Evolutionary conservation across 2,888 invertebrate species (phyloP).

Genomic region (Zelleria hepariella): DNA sequence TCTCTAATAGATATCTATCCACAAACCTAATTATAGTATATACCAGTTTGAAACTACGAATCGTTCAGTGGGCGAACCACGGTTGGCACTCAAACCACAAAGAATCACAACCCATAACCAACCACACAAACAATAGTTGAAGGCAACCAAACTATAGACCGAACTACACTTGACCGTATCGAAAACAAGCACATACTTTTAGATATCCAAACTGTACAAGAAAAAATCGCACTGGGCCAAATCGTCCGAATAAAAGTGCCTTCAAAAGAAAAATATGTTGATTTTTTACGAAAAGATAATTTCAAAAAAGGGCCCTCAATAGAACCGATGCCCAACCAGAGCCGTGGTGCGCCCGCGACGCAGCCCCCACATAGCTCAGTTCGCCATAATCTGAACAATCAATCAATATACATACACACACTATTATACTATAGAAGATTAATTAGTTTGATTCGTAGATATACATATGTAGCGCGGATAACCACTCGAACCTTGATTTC

Average conservation of each 20-base stretch:
- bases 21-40: neutral
- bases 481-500: conserved; percentile 28
- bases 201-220: conserved; percentile 34
- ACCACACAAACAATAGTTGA: conserved; percentile 85
- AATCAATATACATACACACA: conserved; percentile 61
- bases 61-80: conserved; percentile 33
- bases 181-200: conserved; percentile 32
- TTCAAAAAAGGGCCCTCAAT: conserved; percentile 89
- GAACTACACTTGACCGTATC: conserved; percentile 15
- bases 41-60: neutral
- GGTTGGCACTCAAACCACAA: conserved; percentile 79
- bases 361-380: conserved; percentile 37
- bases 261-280: conserved; percentile 81
- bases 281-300: conserved; percentile 85
- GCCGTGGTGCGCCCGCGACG: conserved; percentile 47
- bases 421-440: conserved; percentile 70
- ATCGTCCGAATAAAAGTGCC: conserved; percentile 96
- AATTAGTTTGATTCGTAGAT: conserved; percentile 72
- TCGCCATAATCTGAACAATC: conserved; percentile 47
- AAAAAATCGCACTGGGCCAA: conserved; percentile 87
- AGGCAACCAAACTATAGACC: conserved; percentile 76
- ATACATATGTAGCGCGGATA: conserved; percentile 59
- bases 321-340: conserved; percentile 84
- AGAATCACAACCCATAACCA: conserved; percentile 78
- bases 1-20: neutral